Conservation (phyloP, 2,888 invertebrate genomes). For the Bursaphelenchus okinawaensis region DNA sequence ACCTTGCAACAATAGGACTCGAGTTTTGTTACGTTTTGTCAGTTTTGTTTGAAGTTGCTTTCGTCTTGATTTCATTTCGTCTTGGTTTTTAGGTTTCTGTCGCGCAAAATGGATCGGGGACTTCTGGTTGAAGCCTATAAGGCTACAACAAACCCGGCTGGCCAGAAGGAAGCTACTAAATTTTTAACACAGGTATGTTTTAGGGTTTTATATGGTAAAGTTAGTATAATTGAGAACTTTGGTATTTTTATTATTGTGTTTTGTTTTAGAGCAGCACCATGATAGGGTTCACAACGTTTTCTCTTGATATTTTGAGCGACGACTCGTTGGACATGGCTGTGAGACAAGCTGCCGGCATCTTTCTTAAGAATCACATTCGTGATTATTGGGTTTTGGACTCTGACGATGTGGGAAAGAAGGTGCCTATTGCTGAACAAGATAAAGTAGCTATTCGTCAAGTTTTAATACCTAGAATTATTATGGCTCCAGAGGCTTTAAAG, state of each 20-base stretch:
- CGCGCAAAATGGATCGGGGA: slow-evolving; percentile 23
- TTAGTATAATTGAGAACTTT: not conserved
- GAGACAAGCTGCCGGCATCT: slow-evolving; percentile 84
- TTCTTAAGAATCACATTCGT: slow-evolving; percentile 85
- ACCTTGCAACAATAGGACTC: not conserved
- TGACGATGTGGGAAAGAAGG: slow-evolving; percentile 63
- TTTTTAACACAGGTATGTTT: slow-evolving; percentile 35
- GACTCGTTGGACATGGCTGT: slow-evolving; percentile 79
- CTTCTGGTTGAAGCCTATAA: slow-evolving; percentile 22
- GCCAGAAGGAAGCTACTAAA: slow-evolving; percentile 27
- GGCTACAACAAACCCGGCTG: slow-evolving; percentile 31
- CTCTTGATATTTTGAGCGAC: slow-evolving; percentile 88
- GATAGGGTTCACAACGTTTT: slow-evolving; percentile 86
- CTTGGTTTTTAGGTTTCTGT: not conserved
- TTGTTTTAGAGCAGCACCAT: slow-evolving; percentile 67
- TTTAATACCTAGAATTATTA: slow-evolving; percentile 90
- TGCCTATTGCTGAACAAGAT: slow-evolving; percentile 81
- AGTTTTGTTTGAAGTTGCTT: not conserved
- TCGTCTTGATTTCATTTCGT: not conserved
- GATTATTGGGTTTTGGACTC: slow-evolving; percentile 70
- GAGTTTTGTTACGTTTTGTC: not conserved
- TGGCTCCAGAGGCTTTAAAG: slow-evolving; percentile 81
- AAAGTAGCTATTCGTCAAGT: slow-evolving; percentile 82
- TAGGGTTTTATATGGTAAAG: not conserved
- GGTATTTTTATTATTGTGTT: too few species aligned